Evolutionary conservation across 2,113 vertebrate species (phyloP), one percentile per base, ranked within the genome.

Genomic region (Chionis minor): DNA sequence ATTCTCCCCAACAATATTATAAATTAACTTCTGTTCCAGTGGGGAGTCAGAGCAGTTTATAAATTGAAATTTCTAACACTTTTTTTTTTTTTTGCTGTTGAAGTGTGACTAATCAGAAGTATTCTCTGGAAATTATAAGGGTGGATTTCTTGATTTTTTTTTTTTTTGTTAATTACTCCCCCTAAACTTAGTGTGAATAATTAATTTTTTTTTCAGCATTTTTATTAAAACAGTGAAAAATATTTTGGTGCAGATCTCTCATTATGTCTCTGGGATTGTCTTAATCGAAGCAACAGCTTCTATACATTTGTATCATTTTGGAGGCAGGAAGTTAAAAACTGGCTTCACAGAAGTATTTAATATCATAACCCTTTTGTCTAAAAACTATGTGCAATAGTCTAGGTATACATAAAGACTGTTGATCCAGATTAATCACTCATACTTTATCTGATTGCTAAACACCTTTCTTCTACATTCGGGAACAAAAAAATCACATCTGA

Each of bases 41-140:
- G 80, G 85, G 51, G n/a, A 86, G 10, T 62, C 56, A 47, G 26
- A 96, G 32, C 28, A 73, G 67, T 94, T 94, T 81, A 88, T 81
- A 92, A 94, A 94, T 77, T 82, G 72, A 94, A 96, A 80, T 95
- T 86, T 85, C 62, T 72, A 70, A 52, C 65, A 33, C 2, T 24
- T 28, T n/a, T 32, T 78, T n/a, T 32, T 78, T 33, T 86, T 75
- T 71, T 70, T 85, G 52, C 72, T 70, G 54, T 75, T 0, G 0
- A 88, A 91, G 70, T 82, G 40, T 91, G 88, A 86, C 90, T 93
- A 86, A 92, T 94, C 85, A 96, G 51, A 93, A 95, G 83, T 92
- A 74, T 66, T 80, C 38, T 93, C 38, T 86, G 51, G 66, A 94
- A 96, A 80, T 92, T 65, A 30, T 66, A 77, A 85, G 47, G 18